Evolutionary conservation across 2,888 invertebrate genomes (phyloP).

Genomic region (Hypomecis atomaria): DNA sequence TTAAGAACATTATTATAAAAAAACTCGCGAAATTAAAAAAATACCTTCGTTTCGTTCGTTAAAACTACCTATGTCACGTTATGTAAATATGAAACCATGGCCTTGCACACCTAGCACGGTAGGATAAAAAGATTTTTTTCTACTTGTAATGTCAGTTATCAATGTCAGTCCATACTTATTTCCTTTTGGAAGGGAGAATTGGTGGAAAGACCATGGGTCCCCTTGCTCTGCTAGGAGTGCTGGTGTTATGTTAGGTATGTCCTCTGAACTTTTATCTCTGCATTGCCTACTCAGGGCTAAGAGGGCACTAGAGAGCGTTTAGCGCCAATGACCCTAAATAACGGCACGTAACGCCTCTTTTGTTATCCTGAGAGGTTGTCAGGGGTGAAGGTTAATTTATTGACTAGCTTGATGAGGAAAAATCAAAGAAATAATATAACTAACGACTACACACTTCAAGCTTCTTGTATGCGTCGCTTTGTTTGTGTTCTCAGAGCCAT

Average conservation of each 20-base stretch:
- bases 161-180: too few species aligned
- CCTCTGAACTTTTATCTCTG: not conserved
- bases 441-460: not conserved
- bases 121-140: too few species aligned
- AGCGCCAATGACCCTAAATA: slow-evolving; percentile 42
- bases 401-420: slow-evolving; percentile 19
- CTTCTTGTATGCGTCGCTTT: not conserved
- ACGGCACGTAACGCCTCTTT: slow-evolving; percentile 38
- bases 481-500: not conserved
- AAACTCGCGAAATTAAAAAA: too few species aligned
- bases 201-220: too few species aligned
- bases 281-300: not conserved
- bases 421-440: not conserved
- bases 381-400: slow-evolving; percentile 28
- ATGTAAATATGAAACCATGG: too few species aligned
- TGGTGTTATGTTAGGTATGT: not conserved
- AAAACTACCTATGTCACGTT: too few species aligned
- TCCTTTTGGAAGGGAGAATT: too few species aligned
- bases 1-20: too few species aligned
- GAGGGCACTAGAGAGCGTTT: slow-evolving; percentile 30
- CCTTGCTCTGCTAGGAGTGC: too few species aligned
- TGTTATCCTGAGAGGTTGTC: slow-evolving; percentile 30
- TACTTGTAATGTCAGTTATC: too few species aligned
- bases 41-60: too few species aligned
- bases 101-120: too few species aligned